These are phyloP conservation scores for Coryphaenoides rupestris DNA, from an alignment of 2,113 vertebrate species.

Conservation along the genomic window DNA sequence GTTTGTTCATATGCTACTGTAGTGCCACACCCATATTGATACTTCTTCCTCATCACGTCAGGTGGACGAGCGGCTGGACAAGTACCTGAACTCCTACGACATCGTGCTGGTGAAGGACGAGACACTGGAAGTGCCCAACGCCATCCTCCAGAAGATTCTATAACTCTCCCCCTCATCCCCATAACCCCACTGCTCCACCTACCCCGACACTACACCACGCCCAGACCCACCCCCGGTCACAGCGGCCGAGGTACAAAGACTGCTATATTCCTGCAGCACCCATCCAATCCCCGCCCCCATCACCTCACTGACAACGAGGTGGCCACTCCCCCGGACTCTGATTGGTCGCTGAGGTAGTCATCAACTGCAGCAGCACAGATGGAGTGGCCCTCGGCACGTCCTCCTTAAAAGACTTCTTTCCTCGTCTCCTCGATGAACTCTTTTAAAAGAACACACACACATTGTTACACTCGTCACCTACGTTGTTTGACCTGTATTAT, in stretches of 20 bases:
- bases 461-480: conserved; percentile 17
- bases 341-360: conserved; percentile 33
- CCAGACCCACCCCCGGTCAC: too few relatives aligned
- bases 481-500: conserved; percentile 15
- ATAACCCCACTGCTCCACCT: neutral
- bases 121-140: conserved; percentile 92
- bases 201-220: neutral
- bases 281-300: neutral
- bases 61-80: conserved; percentile 93
- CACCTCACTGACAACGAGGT: neutral
- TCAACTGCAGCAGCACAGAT: conserved; percentile 11
- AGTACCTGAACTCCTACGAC: conserved; percentile 94
- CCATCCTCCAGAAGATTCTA: conserved; percentile 95
- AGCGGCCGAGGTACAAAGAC: neutral
- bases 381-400: neutral
- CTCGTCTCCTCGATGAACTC: conserved; percentile 40
- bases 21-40: too few relatives aligned
- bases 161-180: conserved; percentile 68
- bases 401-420: neutral
- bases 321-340: neutral
- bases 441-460: conserved; percentile 36
- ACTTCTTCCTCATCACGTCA: conserved; percentile 42
- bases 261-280: neutral
- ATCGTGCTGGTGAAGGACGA: conserved; percentile 96
- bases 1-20: too few relatives aligned